These are phyloP conservation scores for Diaperis boleti DNA, from an alignment of 2,888 invertebrate genomes.

Conservation along the genomic window DNA sequence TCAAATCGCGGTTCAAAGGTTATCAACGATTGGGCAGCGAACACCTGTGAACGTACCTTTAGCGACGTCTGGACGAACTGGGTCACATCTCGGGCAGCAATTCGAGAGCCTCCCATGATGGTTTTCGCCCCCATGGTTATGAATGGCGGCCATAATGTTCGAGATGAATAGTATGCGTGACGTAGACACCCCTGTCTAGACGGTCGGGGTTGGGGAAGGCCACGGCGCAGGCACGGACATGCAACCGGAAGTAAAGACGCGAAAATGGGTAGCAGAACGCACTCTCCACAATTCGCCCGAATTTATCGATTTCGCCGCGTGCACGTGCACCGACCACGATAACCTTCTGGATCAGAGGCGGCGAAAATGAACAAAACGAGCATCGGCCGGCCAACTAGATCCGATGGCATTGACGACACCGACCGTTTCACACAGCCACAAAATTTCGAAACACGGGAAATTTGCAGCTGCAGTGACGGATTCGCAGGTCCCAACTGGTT, in stretches of 20 bases:
- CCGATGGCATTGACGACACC: conserved; percentile 57
- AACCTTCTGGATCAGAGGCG: conserved; percentile 38
- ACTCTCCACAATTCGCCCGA: conserved; percentile 34
- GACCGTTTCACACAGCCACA: conserved; percentile 49
- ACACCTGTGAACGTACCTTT: conserved; percentile 9
- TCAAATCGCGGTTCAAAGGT: conserved; percentile 22
- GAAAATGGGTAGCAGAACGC: conserved; percentile 40
- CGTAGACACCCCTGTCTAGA: conserved; percentile 56
- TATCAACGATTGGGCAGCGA: neutral
- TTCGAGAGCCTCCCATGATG: conserved; percentile 16
- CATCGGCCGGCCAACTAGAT: conserved; percentile 48
- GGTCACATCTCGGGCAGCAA: conserved; percentile 20
- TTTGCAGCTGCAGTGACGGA: conserved; percentile 49
- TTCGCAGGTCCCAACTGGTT: conserved; percentile 30
- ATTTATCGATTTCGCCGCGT: conserved; percentile 40
- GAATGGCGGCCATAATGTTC: conserved; percentile 44
- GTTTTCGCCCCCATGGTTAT: conserved; percentile 33
- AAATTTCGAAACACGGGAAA: conserved; percentile 39
- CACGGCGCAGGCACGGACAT: conserved; percentile 57
- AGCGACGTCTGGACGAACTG: conserved; percentile 12
- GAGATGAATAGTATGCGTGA: conserved; percentile 50
- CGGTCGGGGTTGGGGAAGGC: conserved; percentile 55
- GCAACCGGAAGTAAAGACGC: conserved; percentile 52
- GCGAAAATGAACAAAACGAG: conserved; percentile 39
- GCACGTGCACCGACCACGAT: conserved; percentile 38